Base-by-base conservation (phyloP, 2,888 invertebrate genomes). In the Drosophila gaucha region DNA sequence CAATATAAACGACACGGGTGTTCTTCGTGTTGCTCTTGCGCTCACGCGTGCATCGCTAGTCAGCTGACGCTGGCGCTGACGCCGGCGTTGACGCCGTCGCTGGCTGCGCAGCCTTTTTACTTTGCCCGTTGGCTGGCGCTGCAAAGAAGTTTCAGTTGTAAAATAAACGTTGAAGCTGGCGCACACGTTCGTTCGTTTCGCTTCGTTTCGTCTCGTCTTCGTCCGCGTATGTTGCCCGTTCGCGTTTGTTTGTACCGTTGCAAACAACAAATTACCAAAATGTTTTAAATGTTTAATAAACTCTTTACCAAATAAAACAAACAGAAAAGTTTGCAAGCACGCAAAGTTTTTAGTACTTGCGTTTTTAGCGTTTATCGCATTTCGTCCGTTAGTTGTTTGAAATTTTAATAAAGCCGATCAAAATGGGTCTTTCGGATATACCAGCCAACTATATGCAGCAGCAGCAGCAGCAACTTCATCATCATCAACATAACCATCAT, bases 341-440 rank as follows among this genome's bases (percentile, higher is more conserved):
- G 67, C 47, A 65, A 57, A 54, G 46, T 59, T 58, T 46, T 59
- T 49, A 52, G 52, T 41, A 56, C 51, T 59, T 38, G 56, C 39
- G n/a, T 24, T 8, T 38, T 35, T 39, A 54, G 59, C 59, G 3
- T 5, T 31, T 46, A 22, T n/a, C 62, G 33, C 38, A 60, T 52
- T 47, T 66, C 18, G 41, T 65, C 56, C 46, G 60, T 74, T 73
- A 52, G 55, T 41, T 39, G 16, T 41, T 26, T 44, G 4, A 20
- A 56, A 44, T 57, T 58, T 2, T 6, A 20, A 39, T 10, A 24
- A 33, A 49, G 43, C 54, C 63, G 65, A 28, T 14, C 46, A 69
- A 60, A 60, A 90, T 90, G 90, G 90, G 90, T 79, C 78, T 90
- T 49, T 89, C 90, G 66, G 90, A 90, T 84, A 87, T 89, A 66